Base-by-base conservation (phyloP, 1,140 invertebrate species). In the Planococcus citri region DNA sequence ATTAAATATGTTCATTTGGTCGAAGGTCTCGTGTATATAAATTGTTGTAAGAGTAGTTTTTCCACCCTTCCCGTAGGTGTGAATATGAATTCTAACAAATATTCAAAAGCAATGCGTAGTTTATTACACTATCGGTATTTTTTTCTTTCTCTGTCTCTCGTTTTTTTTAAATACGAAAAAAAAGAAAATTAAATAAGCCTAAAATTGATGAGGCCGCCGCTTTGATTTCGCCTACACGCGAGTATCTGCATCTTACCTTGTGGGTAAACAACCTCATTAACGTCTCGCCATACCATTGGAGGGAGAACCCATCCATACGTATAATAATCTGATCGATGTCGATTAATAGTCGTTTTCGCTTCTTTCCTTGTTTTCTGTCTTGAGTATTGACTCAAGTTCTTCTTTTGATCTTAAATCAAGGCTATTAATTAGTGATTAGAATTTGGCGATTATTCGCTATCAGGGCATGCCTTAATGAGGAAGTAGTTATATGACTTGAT, bases 231-330 rank as follows among this genome's bases (percentile, higher is more conserved):
- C 41, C 41, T n/a, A 51, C 41, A 51, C 41, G n/a, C 17, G 12
- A 9, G 41, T 20, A 51, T 51, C 6, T 51, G 17, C 41, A 51
- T n/a, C 41, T 51, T 17, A 51, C 41, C 41, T 51, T 51, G 41
- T 51, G 41, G 41, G 41, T 51, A 51, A 51, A 51, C 41, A 51
- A 51, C 41, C 41, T 51, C 41, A 51, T 51, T 51, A 51, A 51
- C 41, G 41, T 51, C n/a, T 51, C 6, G 12, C 41, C 14, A 37
- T 37, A 20, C 41, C 17, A n/a, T 3, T 20, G 41, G 41, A 37
- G 41, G 41, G 17, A 20, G 6, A 20, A 6, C n/a, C 3, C 41
- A 17, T 51, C 4, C n/a, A 20, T 51, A 51, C n/a, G n/a, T n/a
- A n/a, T n/a, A n/a, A n/a, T n/a, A n/a, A n/a, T 51, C 17, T 51